Conservation (phyloP, 2,113 vertebrate genomes). For the Sander vitreus region DNA sequence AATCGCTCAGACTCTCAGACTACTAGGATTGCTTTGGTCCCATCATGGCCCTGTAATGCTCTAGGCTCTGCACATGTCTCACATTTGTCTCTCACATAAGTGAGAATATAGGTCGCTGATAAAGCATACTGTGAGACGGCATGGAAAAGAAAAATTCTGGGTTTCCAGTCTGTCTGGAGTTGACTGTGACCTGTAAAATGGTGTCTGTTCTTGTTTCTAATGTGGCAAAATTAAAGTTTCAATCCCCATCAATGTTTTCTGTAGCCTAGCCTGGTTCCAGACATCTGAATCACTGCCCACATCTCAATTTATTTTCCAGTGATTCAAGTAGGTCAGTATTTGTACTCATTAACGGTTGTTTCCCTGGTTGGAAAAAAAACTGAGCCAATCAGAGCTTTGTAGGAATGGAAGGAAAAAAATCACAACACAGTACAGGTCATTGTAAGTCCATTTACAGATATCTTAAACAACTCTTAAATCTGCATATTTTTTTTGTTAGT, state of each 20-base stretch:
- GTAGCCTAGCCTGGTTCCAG: not conserved
- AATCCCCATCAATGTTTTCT: not conserved
- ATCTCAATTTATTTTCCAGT: not conserved
- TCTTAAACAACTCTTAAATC: not conserved
- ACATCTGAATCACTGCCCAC: not conserved
- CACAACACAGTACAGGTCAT: no score
- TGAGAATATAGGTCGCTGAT: conserved; percentile 42
- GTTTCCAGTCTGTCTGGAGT: conserved; percentile 20
- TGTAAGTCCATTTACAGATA: not conserved
- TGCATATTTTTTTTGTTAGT: not conserved
- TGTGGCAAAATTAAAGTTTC: not conserved
- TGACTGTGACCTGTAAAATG: conserved; percentile 2
- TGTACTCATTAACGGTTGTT: not conserved
- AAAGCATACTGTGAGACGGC: conserved; percentile 34
- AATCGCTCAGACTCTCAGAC: conserved; percentile 45
- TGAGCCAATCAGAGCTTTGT: not conserved
- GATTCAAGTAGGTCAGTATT: not conserved
- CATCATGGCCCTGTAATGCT: conserved; percentile 31
- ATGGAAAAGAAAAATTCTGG: conserved; percentile 21
- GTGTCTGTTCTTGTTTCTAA: no score
- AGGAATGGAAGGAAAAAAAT: not conserved
- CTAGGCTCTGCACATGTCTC: conserved; percentile 22
- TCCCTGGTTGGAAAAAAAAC: no score
- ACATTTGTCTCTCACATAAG: conserved; percentile 30
- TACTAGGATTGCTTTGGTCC: conserved; percentile 19